A percentile compares a stretch with the other conserved stretches of the same genome.
These are phyloP conservation scores for Gallinago paraguaiae DNA, from an alignment of 2,113 vertebrate species.

Conservation along the genomic window DNA sequence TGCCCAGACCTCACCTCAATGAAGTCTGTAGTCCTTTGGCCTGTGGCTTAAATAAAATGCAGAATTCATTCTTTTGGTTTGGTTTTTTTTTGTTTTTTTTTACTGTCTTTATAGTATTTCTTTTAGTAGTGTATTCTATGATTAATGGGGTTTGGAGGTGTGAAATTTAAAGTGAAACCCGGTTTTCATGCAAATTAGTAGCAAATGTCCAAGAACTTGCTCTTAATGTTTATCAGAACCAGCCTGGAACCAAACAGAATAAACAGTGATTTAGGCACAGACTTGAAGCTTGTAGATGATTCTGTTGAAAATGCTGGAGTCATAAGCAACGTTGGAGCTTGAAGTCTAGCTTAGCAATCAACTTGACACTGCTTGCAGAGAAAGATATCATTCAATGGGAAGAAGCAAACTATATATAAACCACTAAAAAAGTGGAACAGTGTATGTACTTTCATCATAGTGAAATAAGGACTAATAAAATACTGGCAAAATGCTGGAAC, in stretches of 20 bases:
- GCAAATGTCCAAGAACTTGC: background rate
- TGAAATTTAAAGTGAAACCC: background rate
- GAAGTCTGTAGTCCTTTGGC: background rate
- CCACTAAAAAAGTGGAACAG: background rate
- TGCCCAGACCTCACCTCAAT: background rate
- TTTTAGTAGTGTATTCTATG: background rate
- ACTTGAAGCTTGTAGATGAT: background rate
- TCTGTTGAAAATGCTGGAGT: background rate
- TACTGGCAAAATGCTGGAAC: background rate
- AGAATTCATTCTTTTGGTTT: background rate
- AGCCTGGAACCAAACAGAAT: fast-evolving
- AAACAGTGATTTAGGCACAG: background rate
- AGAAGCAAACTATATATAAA: background rate
- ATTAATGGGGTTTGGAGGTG: background rate
- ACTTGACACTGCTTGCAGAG: background rate
- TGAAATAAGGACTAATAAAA: background rate
- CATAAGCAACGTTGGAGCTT: background rate
- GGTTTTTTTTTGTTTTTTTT: no score
- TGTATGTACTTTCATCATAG: background rate
- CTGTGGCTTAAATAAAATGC: background rate
- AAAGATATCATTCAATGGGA: background rate
- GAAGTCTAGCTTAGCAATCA: background rate
- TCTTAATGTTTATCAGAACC: background rate
- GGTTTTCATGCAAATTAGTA: background rate
- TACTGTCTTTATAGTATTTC: background rate